Percentiles rank a stretch among this genome's conserved stretches.
Evolutionary conservation across 2,888 invertebrate genomes (phyloP).

Genomic region (Anarsia innoxiella): DNA sequence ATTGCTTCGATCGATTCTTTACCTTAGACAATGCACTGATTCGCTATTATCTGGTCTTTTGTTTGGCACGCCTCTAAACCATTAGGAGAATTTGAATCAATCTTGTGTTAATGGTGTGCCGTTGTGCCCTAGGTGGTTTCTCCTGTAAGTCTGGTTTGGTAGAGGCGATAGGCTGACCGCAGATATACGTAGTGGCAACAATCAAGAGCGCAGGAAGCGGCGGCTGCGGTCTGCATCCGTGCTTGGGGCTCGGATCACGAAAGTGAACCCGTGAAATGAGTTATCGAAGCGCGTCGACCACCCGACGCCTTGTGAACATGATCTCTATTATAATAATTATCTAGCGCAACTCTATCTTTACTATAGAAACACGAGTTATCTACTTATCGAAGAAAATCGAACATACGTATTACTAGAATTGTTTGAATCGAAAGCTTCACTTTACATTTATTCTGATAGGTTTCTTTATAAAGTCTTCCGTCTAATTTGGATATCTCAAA

Average conservation of each 20-base stretch:
- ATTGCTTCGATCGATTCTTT: constrained; percentile 38
- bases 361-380: too few species aligned
- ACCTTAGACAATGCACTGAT: constrained; percentile 34
- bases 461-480: too few species aligned
- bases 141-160: constrained; percentile 31
- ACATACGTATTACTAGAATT: too few species aligned
- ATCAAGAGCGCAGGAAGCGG: constrained; percentile 39
- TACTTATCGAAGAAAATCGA: too few species aligned
- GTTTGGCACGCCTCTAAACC: constrained; percentile 31
- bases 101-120: constrained; percentile 37
- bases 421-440: too few species aligned
- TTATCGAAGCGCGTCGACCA: constrained; percentile 62
- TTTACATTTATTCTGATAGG: too few species aligned
- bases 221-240: constrained; percentile 53
- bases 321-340: constrained; percentile 36
- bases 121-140: constrained; percentile 32
- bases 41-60: constrained; percentile 37
- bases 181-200: constrained; percentile 27
- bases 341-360: too few species aligned
- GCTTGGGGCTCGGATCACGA: constrained; percentile 51
- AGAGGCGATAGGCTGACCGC: constrained; percentile 26
- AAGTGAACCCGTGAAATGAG: constrained; percentile 69
- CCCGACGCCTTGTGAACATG: constrained; percentile 49
- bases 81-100: constrained; percentile 37
- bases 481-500: too few species aligned